Evolutionary conservation across 2,888 invertebrate genomes (phyloP).

Genomic region (Acleris holmiana): DNA sequence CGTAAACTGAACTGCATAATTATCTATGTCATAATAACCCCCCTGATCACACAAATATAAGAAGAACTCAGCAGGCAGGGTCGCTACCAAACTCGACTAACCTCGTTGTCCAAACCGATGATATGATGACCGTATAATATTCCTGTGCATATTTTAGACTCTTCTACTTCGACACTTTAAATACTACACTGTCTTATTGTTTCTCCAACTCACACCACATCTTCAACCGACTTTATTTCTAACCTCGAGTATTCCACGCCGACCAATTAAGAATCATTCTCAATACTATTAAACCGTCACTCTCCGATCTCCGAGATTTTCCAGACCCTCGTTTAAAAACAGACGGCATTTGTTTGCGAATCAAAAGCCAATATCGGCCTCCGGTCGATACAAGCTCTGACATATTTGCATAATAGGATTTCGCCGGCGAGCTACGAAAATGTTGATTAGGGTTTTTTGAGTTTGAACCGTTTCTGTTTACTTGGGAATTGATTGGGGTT

Average conservation of each 20-base stretch:
- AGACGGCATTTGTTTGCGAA: constrained; percentile 78
- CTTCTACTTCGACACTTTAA: too few relatives aligned
- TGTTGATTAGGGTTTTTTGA: constrained; percentile 35
- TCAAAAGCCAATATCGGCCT: constrained; percentile 76
- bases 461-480: constrained; percentile 15
- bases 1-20: too few relatives aligned
- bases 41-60: too few relatives aligned
- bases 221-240: neutral
- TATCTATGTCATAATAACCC: too few relatives aligned
- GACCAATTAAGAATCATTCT: constrained; percentile 11
- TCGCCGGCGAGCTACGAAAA: constrained; percentile 48
- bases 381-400: constrained; percentile 77
- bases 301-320: constrained; percentile 4
- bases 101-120: too few relatives aligned
- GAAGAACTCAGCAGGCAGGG: too few relatives aligned
- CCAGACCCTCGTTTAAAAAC: constrained; percentile 64
- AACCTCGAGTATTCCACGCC: neutral
- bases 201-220: too few relatives aligned
- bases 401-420: constrained; percentile 81
- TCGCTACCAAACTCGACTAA: too few relatives aligned
- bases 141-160: too few relatives aligned
- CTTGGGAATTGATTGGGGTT: constrained; percentile 21
- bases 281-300: constrained; percentile 21
- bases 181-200: too few relatives aligned
- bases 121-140: too few relatives aligned